Evolutionary conservation across 2,113 vertebrate genomes (phyloP).

Genomic region (Stomatorhinus ivindoensis): DNA sequence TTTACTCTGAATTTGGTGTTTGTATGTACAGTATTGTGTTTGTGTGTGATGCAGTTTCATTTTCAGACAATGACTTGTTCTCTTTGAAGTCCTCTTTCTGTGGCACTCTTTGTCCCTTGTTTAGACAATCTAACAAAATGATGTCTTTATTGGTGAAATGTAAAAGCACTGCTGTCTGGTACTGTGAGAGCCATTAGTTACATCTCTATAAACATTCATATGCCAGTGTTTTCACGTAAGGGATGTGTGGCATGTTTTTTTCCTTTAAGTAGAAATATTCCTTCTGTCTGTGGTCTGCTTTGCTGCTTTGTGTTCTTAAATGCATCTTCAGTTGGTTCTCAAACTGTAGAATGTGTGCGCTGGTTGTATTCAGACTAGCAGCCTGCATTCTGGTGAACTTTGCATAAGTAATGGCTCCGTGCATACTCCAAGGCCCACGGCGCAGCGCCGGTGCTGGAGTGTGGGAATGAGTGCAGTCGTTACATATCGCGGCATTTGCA

Average conservation of each 20-base stretch:
- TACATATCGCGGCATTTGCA: background rate
- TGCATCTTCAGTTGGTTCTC: background rate
- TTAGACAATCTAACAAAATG: background rate
- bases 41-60: background rate
- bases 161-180: background rate
- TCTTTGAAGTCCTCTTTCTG: background rate
- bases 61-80: background rate
- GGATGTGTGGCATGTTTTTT: background rate
- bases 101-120: background rate
- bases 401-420: background rate
- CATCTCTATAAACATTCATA: background rate
- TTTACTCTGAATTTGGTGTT: background rate
- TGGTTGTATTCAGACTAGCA: background rate
- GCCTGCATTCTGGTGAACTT: background rate
- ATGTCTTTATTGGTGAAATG: background rate
- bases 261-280: background rate
- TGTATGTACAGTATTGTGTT: background rate
- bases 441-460: background rate
- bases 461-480: background rate
- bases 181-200: background rate
- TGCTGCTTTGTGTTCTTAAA: background rate
- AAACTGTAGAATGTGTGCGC: background rate
- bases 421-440: background rate
- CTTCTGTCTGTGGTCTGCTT: background rate
- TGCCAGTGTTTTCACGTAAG: background rate